A percentile compares a stretch with the other conserved stretches of the same genome.
Conservation (phyloP, 92 coral and sea anemone species). For the Scolanthus callimorphus region DNA sequence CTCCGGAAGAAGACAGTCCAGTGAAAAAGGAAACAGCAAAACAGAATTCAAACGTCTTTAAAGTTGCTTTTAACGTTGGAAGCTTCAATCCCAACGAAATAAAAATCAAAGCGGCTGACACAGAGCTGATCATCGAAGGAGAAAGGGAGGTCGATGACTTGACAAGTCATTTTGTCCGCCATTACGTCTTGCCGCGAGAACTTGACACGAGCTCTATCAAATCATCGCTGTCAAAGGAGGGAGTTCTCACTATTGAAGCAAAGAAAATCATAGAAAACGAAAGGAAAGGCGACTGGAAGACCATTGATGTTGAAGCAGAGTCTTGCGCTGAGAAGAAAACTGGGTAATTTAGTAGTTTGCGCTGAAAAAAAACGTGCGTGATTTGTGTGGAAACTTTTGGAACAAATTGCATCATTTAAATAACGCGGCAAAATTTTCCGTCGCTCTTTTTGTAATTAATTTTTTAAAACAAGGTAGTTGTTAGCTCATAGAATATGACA, state of each 20-base stretch:
- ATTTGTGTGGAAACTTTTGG: too few relatives aligned
- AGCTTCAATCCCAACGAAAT: background rate
- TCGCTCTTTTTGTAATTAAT: too few relatives aligned
- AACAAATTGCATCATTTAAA: too few relatives aligned
- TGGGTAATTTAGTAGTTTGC: background rate
- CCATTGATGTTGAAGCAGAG: background rate
- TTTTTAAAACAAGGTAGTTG: too few relatives aligned
- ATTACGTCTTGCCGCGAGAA: background rate
- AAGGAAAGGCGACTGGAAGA: background rate
- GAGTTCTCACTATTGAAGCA: background rate
- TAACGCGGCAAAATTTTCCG: too few relatives aligned
- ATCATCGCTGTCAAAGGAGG: background rate
- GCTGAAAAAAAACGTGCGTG: too few relatives aligned
- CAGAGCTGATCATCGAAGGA: background rate
- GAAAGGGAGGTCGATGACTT: background rate
- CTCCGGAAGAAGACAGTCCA: background rate
- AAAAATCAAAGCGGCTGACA: background rate
- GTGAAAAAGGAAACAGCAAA: background rate
- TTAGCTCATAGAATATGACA: too few relatives aligned
- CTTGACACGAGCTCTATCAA: background rate
- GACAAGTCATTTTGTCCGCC: background rate
- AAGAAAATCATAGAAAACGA: background rate
- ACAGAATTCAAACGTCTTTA: too few relatives aligned
- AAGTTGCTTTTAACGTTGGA: background rate
- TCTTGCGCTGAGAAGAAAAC: background rate